Evolutionary conservation across 2,797 vertebrate species (phyloP).

Genomic region (Hippopotamyrus pictus): DNA sequence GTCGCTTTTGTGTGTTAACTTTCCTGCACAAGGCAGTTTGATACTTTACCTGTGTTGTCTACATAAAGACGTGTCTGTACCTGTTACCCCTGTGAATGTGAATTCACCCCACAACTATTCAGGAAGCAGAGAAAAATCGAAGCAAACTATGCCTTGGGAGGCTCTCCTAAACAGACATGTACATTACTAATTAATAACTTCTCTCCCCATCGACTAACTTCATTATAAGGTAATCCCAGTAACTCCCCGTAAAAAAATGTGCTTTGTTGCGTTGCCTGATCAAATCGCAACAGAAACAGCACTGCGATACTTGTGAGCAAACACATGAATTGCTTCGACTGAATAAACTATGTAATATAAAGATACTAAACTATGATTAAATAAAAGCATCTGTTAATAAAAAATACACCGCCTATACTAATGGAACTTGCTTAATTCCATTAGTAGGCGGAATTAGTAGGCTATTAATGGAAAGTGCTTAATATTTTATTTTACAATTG

Average conservation of each 20-base stretch:
- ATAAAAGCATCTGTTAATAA: not conserved
- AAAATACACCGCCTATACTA: not conserved
- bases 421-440: not conserved
- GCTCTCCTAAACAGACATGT: not conserved
- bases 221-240: not conserved
- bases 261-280: not conserved
- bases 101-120: not conserved
- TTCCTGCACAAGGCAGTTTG: not conserved
- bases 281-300: not conserved
- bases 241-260: not conserved
- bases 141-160: not conserved
- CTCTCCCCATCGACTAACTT: not conserved
- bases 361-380: not conserved
- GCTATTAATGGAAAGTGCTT: not conserved
- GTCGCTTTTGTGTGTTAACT: not conserved
- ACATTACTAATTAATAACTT: not conserved
- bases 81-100: not conserved
- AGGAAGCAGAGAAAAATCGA: not conserved
- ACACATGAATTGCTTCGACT: not conserved
- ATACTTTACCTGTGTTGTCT: not conserved
- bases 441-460: too few species aligned
- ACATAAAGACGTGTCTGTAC: not conserved
- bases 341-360: not conserved
- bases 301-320: not conserved
- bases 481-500: not conserved